A percentile compares a stretch with the other conserved stretches of the same genome.
Conservation (phyloP, 2,797 vertebrate species). For the Sebastes oblongus region DNA sequence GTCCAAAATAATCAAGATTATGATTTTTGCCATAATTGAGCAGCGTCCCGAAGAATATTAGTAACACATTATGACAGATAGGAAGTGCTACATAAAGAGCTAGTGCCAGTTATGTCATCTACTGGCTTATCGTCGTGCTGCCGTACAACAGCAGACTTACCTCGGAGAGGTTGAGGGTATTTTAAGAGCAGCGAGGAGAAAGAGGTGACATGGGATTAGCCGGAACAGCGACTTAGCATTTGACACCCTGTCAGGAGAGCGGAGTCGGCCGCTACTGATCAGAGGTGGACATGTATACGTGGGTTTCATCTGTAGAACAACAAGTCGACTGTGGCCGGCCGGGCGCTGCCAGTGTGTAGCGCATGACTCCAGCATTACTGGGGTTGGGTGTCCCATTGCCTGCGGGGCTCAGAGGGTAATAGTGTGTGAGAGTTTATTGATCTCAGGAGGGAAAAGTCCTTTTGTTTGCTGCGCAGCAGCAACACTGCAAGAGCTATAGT, state of each 20-base stretch:
- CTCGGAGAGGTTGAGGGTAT: constrained; percentile 63
- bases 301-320: constrained; percentile 8
- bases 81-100: not conserved
- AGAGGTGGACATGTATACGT: constrained; percentile 24
- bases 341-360: not conserved
- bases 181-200: constrained; percentile 71
- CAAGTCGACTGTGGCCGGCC: not conserved
- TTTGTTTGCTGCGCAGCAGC: constrained; percentile 14
- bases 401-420: constrained; percentile 29
- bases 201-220: constrained; percentile 71
- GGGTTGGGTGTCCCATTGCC: constrained; percentile 36
- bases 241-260: constrained; percentile 51
- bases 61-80: not conserved
- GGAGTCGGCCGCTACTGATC: constrained; percentile 16
- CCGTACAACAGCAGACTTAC: constrained; percentile 45
- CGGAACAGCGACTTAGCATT: constrained; percentile 63
- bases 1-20: not conserved
- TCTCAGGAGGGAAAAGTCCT: constrained; percentile 25
- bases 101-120: constrained; percentile 45
- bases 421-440: constrained; percentile 51
- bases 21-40: too few relatives aligned
- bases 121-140: constrained; percentile 20
- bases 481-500: not conserved
- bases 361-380: constrained; percentile 14
- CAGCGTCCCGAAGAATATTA: too few relatives aligned